phyloP scores from a whole-genome alignment of 2,888 invertebrate species.

The Aelia acuminata region DNA sequence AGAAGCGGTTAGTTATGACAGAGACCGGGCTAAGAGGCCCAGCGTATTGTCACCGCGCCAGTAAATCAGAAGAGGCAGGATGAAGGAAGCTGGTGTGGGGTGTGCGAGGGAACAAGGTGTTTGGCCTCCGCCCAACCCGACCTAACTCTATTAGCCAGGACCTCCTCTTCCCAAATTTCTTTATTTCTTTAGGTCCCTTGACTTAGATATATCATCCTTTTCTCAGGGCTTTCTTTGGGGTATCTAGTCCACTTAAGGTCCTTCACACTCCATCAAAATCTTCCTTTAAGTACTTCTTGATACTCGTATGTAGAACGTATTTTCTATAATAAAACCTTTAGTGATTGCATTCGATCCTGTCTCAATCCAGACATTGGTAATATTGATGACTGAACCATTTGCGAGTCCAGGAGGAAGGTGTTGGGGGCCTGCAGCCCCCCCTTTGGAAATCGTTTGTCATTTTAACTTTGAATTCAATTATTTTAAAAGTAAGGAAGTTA shows the following conservation, averaged over 20 bases:
- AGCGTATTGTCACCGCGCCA: background rate
- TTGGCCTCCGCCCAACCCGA: background rate
- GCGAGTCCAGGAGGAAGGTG: too few species aligned
- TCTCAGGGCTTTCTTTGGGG: background rate
- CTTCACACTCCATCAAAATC: background rate
- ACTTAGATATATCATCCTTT: background rate
- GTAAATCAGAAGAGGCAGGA: background rate
- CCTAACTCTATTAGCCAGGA: conserved; percentile 5
- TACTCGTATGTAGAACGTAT: background rate
- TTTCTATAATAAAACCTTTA: too few species aligned
- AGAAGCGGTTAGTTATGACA: conserved; percentile 21
- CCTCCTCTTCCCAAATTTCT: background rate
- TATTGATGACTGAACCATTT: too few species aligned
- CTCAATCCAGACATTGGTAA: too few species aligned
- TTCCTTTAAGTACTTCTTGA: background rate
- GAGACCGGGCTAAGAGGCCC: background rate
- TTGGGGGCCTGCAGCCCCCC: too few species aligned
- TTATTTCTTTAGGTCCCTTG: background rate
- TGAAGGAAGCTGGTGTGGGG: too few species aligned
- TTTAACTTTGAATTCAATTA: too few species aligned
- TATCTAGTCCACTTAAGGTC: background rate
- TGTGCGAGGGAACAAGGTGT: background rate
- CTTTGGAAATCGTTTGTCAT: too few species aligned
- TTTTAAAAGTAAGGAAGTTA: too few species aligned
- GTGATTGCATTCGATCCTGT: too few species aligned